These are phyloP conservation scores for Chaenodraco wilsoni DNA, from an alignment of 2,797 vertebrate species.

Conservation along the genomic window DNA sequence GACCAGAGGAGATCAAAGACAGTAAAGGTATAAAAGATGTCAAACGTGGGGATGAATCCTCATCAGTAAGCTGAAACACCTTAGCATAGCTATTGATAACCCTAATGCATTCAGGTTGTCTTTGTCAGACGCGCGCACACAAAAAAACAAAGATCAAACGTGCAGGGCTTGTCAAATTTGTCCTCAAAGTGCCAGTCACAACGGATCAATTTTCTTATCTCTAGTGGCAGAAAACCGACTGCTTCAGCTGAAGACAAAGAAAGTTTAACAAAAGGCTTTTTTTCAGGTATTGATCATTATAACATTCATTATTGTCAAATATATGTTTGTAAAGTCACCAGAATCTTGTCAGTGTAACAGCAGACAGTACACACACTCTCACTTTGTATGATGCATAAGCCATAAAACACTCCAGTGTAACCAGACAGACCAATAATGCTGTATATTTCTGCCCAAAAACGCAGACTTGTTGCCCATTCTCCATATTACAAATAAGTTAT, in stretches of 20 bases:
- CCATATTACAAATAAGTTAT: slow-evolving; percentile 11
- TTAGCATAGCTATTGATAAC: slow-evolving; percentile 1
- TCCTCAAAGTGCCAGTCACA: slow-evolving; percentile 89
- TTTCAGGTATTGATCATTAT: slow-evolving; percentile 18
- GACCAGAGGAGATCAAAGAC: slow-evolving; percentile 28
- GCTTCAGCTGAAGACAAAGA: slow-evolving; percentile 28
- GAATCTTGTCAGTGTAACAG: slow-evolving; percentile 5
- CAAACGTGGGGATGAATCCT: slow-evolving; percentile 19
- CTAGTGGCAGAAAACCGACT: slow-evolving; percentile 69
- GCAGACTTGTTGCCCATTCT: slow-evolving; percentile 12
- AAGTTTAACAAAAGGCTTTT: slow-evolving; percentile 24
- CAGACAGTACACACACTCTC: slow-evolving; percentile 30
- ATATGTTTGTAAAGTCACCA: slow-evolving; percentile 11
- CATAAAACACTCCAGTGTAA: slow-evolving; percentile 36
- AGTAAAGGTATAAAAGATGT: slow-evolving; percentile 15
- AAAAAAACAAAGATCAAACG: slow-evolving; percentile 54
- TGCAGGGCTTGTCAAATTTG: slow-evolving; percentile 84
- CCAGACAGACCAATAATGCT: slow-evolving; percentile 24
- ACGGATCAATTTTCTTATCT: slow-evolving; percentile 85
- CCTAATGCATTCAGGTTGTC: slow-evolving; percentile 11
- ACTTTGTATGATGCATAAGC: slow-evolving; percentile 78
- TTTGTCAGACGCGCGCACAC: slow-evolving; percentile 21
- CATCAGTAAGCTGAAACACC: slow-evolving; percentile 6
- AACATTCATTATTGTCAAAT: slow-evolving; percentile 17
- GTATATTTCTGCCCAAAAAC: slow-evolving; percentile 5